phyloP scores from a whole-genome alignment of 2,888 invertebrate genomes.

The Sphecodes monilicornis region DNA sequence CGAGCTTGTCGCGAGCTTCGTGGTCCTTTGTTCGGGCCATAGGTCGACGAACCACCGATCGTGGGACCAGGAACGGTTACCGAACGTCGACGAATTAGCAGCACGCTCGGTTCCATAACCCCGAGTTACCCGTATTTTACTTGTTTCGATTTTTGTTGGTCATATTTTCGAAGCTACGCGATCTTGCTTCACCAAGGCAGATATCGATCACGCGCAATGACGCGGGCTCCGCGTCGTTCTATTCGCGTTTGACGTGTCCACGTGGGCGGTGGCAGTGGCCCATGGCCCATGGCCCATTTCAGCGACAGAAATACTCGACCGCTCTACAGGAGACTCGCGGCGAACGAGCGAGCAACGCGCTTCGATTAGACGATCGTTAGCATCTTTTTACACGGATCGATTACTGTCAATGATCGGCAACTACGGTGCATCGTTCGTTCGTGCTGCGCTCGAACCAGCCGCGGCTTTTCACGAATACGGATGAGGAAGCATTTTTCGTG shows the following conservation, averaged over 20 bases:
- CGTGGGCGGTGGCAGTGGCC: conserved; percentile 64
- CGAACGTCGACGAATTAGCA: not conserved
- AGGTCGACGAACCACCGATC: not conserved
- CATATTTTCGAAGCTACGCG: not conserved
- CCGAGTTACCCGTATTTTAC: not conserved
- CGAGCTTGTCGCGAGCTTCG: not conserved
- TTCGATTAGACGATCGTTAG: conserved; percentile 27
- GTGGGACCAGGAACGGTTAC: not conserved
- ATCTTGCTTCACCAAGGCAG: not conserved
- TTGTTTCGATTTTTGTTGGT: not conserved
- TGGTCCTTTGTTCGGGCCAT: not conserved
- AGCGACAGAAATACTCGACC: conserved; percentile 62
- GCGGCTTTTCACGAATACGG: not conserved
- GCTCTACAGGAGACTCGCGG: not conserved
- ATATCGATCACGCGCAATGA: not conserved
- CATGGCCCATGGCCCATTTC: conserved; percentile 44
- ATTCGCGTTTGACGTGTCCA: conserved; percentile 38
- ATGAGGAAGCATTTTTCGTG: not conserved
- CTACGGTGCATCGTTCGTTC: not conserved
- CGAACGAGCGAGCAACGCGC: not conserved
- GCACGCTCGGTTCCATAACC: not conserved
- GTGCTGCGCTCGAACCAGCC: not conserved
- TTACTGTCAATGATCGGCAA: conserved; percentile 11
- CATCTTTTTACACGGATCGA: conserved; percentile 6
- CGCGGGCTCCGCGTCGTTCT: not conserved